phyloP scores from a whole-genome alignment of 2,888 invertebrate species.

The Allophyes oxyacanthae region DNA sequence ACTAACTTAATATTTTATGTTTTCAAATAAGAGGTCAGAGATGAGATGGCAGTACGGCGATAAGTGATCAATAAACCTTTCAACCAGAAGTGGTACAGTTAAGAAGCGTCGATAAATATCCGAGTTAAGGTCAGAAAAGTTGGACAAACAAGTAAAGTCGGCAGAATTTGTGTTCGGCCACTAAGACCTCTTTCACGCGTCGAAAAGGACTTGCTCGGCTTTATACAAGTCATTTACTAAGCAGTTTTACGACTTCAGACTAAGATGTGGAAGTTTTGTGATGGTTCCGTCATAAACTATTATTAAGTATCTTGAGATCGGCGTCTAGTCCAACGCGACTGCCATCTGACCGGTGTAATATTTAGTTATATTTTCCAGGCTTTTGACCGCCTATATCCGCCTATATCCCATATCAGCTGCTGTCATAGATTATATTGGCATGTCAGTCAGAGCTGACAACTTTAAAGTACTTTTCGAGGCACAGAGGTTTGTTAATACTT shows the following conservation, averaged over 20 bases:
- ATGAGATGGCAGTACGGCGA: constrained; percentile 1
- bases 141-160: constrained; percentile 33
- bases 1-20: background rate
- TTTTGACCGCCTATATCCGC: no score
- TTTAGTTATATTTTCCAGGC: no score
- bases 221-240: constrained; percentile 23
- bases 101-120: constrained; percentile 22
- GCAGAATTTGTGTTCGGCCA: constrained; percentile 30
- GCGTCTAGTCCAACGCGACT: background rate
- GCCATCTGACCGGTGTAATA: no score
- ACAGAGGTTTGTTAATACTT: no score
- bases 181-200: constrained; percentile 16
- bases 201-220: constrained; percentile 23
- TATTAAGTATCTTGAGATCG: background rate
- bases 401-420: no score
- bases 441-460: no score
- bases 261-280: constrained; percentile 10
- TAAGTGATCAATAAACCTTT: constrained; percentile 16
- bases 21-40: background rate
- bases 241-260: constrained; percentile 21
- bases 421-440: no score
- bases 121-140: constrained; percentile 19
- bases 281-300: constrained; percentile 1
- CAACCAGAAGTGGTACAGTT: constrained; percentile 13
- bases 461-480: no score